phyloP scores from a whole-genome alignment of 2,113 vertebrate species.

The Hydrolagus affinis region DNA sequence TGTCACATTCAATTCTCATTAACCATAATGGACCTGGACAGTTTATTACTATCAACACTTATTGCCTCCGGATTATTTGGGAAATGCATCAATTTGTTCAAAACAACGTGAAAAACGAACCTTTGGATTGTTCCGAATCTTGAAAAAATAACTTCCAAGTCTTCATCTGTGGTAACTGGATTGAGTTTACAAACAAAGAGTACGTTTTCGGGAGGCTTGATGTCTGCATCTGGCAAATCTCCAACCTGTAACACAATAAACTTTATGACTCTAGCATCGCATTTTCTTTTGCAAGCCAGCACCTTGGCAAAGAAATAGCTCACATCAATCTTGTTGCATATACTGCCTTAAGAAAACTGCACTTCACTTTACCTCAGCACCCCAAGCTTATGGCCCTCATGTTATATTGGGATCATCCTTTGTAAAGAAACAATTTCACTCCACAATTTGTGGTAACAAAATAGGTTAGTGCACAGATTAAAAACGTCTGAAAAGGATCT shows the following conservation, averaged over 20 bases:
- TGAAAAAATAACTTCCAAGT: slow-evolving; percentile 95
- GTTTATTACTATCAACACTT: background rate
- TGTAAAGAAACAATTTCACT: background rate
- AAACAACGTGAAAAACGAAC: slow-evolving; percentile 48
- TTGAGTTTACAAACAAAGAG: slow-evolving; percentile 95
- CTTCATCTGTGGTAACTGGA: slow-evolving; percentile 92
- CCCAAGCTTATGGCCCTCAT: too few relatives aligned
- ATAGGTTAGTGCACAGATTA: too few relatives aligned
- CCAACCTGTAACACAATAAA: slow-evolving; percentile 65
- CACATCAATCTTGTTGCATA: background rate
- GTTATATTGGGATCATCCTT: too few relatives aligned
- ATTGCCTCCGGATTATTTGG: background rate
- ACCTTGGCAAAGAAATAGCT: slow-evolving; percentile 18
- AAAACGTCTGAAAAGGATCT: background rate
- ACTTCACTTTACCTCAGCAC: too few relatives aligned
- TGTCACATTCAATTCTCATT: too few relatives aligned
- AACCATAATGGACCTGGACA: too few relatives aligned
- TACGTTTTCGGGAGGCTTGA: slow-evolving; percentile 89
- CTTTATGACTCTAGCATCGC: background rate
- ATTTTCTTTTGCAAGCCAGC: background rate
- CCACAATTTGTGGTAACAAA: background rate
- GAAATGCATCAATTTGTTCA: background rate
- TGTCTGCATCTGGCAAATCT: slow-evolving; percentile 85
- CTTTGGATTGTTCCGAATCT: slow-evolving; percentile 87
- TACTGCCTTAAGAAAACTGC: too few relatives aligned